Evolutionary conservation across 2,113 vertebrate species (phyloP).

Genomic region (Lipophrys pholis): DNA sequence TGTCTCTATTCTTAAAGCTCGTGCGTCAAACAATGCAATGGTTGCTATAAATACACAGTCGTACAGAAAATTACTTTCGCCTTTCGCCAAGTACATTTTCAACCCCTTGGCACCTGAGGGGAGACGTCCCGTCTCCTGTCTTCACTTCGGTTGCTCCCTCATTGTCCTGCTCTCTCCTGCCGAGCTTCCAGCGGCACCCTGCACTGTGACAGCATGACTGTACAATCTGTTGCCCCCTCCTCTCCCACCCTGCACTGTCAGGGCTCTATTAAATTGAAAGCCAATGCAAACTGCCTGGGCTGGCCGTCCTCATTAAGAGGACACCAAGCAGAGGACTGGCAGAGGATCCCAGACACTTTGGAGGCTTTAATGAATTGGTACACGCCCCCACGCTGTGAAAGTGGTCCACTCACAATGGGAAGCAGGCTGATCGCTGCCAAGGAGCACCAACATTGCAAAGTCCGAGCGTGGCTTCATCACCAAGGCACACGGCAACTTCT

Average conservation of each 20-base stretch:
- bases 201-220: conserved; percentile 47
- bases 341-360: conserved; percentile 58
- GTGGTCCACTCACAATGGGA: conserved; percentile 14
- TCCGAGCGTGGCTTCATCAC: neutral
- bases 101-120: too few relatives aligned
- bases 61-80: too few relatives aligned
- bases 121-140: neutral
- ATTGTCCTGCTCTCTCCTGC: conserved; percentile 12
- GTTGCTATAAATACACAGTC: too few relatives aligned
- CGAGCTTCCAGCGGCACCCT: conserved; percentile 26
- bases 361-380: conserved; percentile 66
- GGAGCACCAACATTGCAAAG: conserved; percentile 1
- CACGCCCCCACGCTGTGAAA: conserved; percentile 57
- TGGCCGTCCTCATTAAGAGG: conserved; percentile 73
- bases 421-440: conserved; percentile 28
- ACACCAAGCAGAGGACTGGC: conserved; percentile 66
- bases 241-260: conserved; percentile 32
- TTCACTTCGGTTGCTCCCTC: conserved; percentile 19
- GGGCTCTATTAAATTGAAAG: conserved; percentile 67
- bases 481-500: conserved; percentile 1
- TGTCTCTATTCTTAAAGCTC: too few relatives aligned
- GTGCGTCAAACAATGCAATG: too few relatives aligned
- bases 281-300: conserved; percentile 70
- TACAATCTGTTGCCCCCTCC: conserved; percentile 50
- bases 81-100: too few relatives aligned